These are phyloP conservation scores for Nomada ferruginata DNA, from an alignment of 2,888 invertebrate genomes.

Conservation along the genomic window DNA sequence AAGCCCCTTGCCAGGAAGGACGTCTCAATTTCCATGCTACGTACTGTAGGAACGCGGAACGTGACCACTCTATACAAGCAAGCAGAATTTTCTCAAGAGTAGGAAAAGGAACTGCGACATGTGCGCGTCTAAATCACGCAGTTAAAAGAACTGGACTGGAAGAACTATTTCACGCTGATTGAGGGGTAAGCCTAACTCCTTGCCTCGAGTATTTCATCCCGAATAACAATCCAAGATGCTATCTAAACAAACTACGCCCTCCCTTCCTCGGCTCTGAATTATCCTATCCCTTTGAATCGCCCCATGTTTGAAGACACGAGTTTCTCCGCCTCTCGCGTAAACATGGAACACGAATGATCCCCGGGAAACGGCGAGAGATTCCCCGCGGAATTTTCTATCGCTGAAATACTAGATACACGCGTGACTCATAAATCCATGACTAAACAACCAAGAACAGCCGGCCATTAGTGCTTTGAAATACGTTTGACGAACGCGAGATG, in stretches of 20 bases:
- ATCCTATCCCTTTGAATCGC: neutral
- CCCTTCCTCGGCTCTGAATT: neutral
- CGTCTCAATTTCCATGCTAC: conserved; percentile 58
- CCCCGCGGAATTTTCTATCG: neutral
- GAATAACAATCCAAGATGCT: conserved; percentile 8
- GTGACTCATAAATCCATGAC: neutral
- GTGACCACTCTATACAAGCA: conserved; percentile 9
- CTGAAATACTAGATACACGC: neutral
- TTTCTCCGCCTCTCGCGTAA: neutral
- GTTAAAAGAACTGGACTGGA: conserved; percentile 22
- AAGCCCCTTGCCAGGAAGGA: conserved; percentile 21
- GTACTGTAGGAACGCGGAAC: conserved; percentile 52
- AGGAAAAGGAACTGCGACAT: neutral
- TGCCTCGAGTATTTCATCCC: neutral
- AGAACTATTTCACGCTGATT: conserved; percentile 23
- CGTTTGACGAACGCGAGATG: conserved; percentile 22
- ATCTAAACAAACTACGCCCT: conserved; percentile 13
- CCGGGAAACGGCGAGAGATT: neutral
- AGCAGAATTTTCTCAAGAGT: conserved; percentile 13
- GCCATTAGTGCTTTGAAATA: conserved; percentile 14
- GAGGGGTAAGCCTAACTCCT: neutral
- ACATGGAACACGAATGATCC: neutral
- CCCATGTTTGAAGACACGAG: neutral
- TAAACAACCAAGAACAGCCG: neutral
- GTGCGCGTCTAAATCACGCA: conserved; percentile 11